Evolutionary conservation across 2,888 invertebrate species (phyloP).

Genomic region (Mesoligia furuncula): DNA sequence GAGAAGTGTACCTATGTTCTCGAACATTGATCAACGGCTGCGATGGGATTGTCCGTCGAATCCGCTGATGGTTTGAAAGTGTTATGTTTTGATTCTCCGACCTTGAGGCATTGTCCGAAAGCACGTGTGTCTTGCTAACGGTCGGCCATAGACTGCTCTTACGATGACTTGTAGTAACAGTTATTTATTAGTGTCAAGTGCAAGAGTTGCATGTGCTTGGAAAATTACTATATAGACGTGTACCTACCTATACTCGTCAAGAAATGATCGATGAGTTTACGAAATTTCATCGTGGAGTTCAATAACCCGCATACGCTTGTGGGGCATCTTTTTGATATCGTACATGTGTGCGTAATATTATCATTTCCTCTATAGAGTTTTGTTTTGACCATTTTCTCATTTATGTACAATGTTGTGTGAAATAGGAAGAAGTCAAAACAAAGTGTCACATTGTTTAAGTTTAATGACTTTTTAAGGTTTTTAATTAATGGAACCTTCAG

Average conservation of each 20-base stretch:
- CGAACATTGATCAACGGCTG: conserved; percentile 74
- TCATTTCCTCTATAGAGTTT: neutral
- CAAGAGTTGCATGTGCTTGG: conserved; percentile 33
- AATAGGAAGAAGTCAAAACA: conserved; percentile 3
- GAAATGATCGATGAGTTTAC: neutral
- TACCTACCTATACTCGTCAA: neutral
- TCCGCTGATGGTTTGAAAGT: conserved; percentile 74
- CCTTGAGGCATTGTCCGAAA: conserved; percentile 67
- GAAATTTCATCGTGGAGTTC: neutral
- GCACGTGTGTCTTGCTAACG: conserved; percentile 48
- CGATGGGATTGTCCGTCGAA: conserved; percentile 61
- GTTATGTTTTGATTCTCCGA: conserved; percentile 72
- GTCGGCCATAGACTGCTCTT: conserved; percentile 21
- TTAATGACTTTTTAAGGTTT: conserved; percentile 7
- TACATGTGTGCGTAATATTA: neutral
- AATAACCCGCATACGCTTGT: neutral
- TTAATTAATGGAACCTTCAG: neutral
- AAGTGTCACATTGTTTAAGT: neutral
- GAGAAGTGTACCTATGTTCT: conserved; percentile 56
- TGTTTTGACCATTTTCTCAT: neutral
- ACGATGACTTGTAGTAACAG: conserved; percentile 26
- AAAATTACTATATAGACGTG: conserved; percentile 21
- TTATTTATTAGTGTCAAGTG: conserved; percentile 58
- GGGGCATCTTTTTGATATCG: neutral
- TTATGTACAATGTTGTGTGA: neutral